These are phyloP conservation scores for Mycteria americana DNA, from an alignment of 2,797 vertebrate species.

Conservation along the genomic window DNA sequence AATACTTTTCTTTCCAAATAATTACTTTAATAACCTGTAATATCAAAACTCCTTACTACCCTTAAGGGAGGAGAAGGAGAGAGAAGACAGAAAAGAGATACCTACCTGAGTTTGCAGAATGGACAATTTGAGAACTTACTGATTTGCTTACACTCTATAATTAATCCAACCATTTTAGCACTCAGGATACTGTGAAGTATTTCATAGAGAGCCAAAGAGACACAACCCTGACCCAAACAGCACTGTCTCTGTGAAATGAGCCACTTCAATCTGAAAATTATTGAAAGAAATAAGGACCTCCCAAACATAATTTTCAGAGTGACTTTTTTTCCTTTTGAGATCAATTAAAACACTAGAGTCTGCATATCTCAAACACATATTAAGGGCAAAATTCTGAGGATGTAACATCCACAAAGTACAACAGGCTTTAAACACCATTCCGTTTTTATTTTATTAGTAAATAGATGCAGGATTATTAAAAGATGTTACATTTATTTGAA, in stretches of 20 bases:
- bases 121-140: not conserved
- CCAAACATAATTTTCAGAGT: not conserved
- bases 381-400: not conserved
- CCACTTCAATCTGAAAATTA: not conserved
- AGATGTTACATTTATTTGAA: not conserved
- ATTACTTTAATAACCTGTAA: conserved; percentile 54
- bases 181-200: not conserved
- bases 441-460: not conserved
- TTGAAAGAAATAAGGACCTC: not conserved
- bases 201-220: not conserved
- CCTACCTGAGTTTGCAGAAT: not conserved
- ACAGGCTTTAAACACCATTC: not conserved
- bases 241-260: not conserved
- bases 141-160: not conserved
- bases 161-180: not conserved
- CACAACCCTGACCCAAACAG: not conserved
- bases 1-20: conserved; percentile 20
- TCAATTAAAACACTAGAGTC: not conserved
- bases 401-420: not conserved
- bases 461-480: not conserved
- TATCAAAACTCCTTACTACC: not conserved
- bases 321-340: not conserved
- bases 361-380: not conserved
- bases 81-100: not conserved
- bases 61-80: not conserved